Conservation (phyloP, 2,888 invertebrate species). For the Biston stratarius region DNA sequence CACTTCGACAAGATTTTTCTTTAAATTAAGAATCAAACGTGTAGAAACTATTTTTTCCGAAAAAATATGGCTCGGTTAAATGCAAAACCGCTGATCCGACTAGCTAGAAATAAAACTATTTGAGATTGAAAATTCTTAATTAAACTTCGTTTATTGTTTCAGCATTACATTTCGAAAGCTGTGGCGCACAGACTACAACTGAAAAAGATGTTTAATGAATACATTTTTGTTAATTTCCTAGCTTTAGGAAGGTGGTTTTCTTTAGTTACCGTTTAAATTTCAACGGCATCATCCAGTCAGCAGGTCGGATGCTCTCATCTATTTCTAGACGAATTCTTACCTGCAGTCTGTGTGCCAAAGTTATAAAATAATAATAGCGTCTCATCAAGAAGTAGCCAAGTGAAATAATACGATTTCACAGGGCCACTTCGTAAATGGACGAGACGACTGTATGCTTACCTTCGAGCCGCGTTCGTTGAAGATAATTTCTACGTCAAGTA, state of each 20-base stretch:
- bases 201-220: not conserved
- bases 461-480: conserved; percentile 99
- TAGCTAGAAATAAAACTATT: not conserved
- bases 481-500: conserved; percentile 99
- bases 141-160: conserved; percentile 39
- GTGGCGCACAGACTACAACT: conserved; percentile 33
- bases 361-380: conserved; percentile 40
- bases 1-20: too few relatives aligned
- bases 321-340: conserved; percentile 14
- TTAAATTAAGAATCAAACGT: too few relatives aligned
- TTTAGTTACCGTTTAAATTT: not conserved
- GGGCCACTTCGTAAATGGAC: conserved; percentile 63
- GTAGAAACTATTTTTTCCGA: too few relatives aligned
- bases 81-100: too few relatives aligned
- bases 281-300: not conserved
- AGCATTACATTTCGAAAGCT: conserved; percentile 21
- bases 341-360: conserved; percentile 39
- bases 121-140: not conserved
- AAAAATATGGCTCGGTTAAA: too few relatives aligned
- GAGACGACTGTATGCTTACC: conserved; percentile 89
- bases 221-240: not conserved
- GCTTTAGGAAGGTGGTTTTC: too few relatives aligned
- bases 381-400: conserved; percentile 58
- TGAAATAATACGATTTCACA: conserved; percentile 75
- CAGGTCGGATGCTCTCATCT: not conserved